phyloP scores from a whole-genome alignment of 2,888 invertebrate species.

The Drosophila rellima region DNA sequence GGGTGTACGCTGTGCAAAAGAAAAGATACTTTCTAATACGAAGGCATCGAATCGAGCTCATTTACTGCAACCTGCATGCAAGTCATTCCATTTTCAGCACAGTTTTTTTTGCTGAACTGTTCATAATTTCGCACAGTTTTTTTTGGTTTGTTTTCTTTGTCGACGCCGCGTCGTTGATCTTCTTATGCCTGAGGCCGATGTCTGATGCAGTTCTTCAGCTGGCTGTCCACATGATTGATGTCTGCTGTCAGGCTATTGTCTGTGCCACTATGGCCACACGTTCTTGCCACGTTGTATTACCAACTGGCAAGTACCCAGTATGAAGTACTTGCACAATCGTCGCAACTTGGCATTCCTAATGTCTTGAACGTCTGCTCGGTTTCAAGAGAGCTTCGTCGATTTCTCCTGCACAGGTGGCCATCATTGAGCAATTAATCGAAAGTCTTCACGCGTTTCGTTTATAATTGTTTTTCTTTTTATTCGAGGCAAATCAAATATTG shows the following conservation, averaged over 20 bases:
- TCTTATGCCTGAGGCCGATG: constrained; percentile 4
- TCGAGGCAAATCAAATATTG: constrained; percentile 11
- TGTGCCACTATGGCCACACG: constrained; percentile 15
- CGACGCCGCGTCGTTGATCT: constrained; percentile 5
- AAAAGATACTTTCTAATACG: constrained; percentile 20
- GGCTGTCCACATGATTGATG: constrained; percentile 50
- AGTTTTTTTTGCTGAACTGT: constrained; percentile 15
- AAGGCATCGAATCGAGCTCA: constrained; percentile 13
- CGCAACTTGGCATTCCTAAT: constrained; percentile 8
- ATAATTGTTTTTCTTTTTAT: constrained; percentile 14
- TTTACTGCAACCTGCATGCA: constrained; percentile 22
- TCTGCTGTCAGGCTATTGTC: constrained; percentile 34
- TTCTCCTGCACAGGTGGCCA: constrained; percentile 20
- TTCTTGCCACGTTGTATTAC: constrained; percentile 4
- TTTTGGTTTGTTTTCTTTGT: constrained; percentile 5
- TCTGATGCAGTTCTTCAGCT: constrained; percentile 29
- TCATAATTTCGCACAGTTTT: constrained; percentile 11
- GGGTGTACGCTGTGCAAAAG: constrained; percentile 1
- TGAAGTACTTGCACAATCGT: constrained; percentile 20
- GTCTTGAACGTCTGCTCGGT: background rate
- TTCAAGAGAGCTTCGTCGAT: constrained; percentile 10
- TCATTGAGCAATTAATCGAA: constrained; percentile 47
- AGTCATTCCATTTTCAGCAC: constrained; percentile 11
- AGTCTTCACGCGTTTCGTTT: constrained; percentile 36
- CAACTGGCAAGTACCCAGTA: background rate